A percentile compares a stretch with the other conserved stretches of the same genome.
These are phyloP conservation scores for Stenchaetothrips biformis DNA, from an alignment of 2,888 invertebrate genomes.

Conservation along the genomic window DNA sequence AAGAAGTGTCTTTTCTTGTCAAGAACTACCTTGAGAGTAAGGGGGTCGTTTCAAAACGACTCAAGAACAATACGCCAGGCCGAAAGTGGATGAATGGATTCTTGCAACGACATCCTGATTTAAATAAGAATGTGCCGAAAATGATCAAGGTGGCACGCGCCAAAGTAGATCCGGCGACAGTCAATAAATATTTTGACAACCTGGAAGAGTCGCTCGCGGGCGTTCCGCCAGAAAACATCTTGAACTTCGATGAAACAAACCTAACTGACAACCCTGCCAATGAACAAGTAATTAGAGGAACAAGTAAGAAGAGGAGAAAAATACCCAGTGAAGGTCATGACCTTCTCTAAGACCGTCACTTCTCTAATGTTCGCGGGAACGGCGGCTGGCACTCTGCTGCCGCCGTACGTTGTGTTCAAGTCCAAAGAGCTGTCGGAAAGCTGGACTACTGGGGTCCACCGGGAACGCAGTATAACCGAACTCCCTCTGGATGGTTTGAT, in stretches of 20 bases:
- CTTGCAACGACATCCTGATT: too few relatives aligned
- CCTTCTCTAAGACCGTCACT: slow-evolving; percentile 41
- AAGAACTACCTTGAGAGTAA: too few relatives aligned
- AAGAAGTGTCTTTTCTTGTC: too few relatives aligned
- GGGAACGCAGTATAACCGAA: slow-evolving; percentile 36
- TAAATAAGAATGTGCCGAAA: too few relatives aligned
- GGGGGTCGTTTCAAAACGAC: too few relatives aligned
- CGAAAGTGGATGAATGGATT: too few relatives aligned
- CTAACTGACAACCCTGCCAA: slow-evolving; percentile 43
- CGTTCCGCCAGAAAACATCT: slow-evolving; percentile 37
- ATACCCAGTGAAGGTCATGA: slow-evolving; percentile 42
- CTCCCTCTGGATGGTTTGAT: too few relatives aligned
- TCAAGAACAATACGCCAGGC: too few relatives aligned
- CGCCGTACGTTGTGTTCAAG: slow-evolving; percentile 44
- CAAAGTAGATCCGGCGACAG: too few relatives aligned
- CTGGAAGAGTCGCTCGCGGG: slow-evolving; percentile 36
- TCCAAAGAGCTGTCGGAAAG: slow-evolving; percentile 38
- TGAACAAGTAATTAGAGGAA: slow-evolving; percentile 39
- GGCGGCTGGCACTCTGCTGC: slow-evolving; percentile 42
- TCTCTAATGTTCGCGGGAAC: slow-evolving; percentile 43
- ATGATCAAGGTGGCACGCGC: too few relatives aligned
- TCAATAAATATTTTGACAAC: slow-evolving; percentile 37
- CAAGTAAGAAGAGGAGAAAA: slow-evolving; percentile 40
- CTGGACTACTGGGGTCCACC: slow-evolving; percentile 41
- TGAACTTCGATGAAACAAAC: slow-evolving; percentile 44